These are phyloP conservation scores for Drosophila prostipennis DNA, from an alignment of 2,888 invertebrate genomes.

Conservation along the genomic window DNA sequence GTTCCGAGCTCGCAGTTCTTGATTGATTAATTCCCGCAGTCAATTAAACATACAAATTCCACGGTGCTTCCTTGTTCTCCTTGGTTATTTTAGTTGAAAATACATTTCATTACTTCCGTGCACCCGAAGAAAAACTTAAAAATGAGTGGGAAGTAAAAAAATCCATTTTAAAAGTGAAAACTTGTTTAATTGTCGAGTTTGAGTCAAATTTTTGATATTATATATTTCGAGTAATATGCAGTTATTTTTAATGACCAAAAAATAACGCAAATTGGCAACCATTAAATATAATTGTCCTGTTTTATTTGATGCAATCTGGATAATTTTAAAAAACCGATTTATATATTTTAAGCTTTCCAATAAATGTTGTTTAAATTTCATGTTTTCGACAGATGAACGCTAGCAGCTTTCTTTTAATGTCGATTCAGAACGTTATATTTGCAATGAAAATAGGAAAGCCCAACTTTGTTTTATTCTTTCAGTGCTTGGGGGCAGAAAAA, in stretches of 20 bases:
- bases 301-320: neutral
- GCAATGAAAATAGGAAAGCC: neutral
- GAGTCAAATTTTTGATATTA: neutral
- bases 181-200: neutral
- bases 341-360: too few species aligned
- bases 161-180: neutral
- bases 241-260: neutral
- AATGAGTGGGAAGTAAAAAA: neutral
- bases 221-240: neutral
- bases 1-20: constrained; percentile 1
- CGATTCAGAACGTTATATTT: neutral
- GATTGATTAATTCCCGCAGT: constrained; percentile 15
- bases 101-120: constrained; percentile 5
- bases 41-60: constrained; percentile 35
- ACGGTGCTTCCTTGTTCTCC: too few species aligned
- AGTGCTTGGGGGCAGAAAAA: constrained; percentile 16
- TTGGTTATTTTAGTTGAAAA: constrained; percentile 21
- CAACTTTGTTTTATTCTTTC: neutral
- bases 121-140: constrained; percentile 5
- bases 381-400: too few species aligned
- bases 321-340: too few species aligned
- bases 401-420: neutral
- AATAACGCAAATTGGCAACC: neutral
- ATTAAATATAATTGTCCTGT: neutral
- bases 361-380: too few species aligned